Evolutionary conservation across 2,888 invertebrate genomes (phyloP), one percentile per base, ranked within the genome.

Genomic region (Listrodromus nycthemerus): DNA sequence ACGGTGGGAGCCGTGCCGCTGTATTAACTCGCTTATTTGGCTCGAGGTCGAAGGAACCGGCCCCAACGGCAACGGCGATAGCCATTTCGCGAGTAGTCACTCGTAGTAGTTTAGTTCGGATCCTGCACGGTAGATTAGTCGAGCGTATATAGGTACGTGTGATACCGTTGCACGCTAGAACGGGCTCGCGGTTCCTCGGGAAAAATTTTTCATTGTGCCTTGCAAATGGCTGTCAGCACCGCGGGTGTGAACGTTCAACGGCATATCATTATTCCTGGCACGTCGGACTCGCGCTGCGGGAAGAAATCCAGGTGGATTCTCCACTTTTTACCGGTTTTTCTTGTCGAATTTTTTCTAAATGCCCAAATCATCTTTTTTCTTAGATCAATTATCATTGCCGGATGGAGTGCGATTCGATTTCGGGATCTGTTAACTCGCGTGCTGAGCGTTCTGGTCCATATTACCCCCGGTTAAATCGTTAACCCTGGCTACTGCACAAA

Each of bases 31-130:
- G 80, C 83, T 84, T 84, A 84, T 84, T 84, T 78, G 83, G 80
- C 69, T 84, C 83, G 83, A 84, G 83, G 83, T 84, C 83, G 80
- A 84, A 84, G 80, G 80, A 84, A 81, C 77, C 80, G 80, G 83
- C 83, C 80, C 77, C 83, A 33, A 37, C 74, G 74, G 73, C 75
- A 73, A 71, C 73, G 19, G 21, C 41, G 48, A 63, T 63, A 10
- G 61, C 61, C 61, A 61, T 61, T 61, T 61, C 33, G 45, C 61
- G 41, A 16, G 41, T 45, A 45, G 41, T 45, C 41, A 50, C 33
- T 37, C 19, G 61, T 58, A 45, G 27, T 73, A 13, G 61, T 61
- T 10, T 30, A 58, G n/a, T 66, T 75, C 19, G 55, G 6, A 58
- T 19, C 50, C 37, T 58, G 76, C 79, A 19, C 50, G 6, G 30